These are phyloP conservation scores for Paguma larvata DNA, from an alignment of 2,797 vertebrate species.

Conservation along the genomic window DNA sequence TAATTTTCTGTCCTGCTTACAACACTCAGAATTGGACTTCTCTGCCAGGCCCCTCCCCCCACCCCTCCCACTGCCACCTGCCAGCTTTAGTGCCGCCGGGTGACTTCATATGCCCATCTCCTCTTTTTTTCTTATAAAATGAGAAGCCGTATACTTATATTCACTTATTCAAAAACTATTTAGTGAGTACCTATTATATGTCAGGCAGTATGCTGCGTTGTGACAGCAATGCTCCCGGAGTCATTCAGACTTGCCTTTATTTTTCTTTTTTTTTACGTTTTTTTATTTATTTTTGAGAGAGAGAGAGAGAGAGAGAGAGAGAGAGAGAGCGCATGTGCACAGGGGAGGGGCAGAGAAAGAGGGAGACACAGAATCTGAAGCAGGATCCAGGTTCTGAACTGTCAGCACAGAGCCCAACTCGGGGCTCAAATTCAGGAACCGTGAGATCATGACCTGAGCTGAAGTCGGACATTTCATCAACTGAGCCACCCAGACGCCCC, in stretches of 20 bases:
- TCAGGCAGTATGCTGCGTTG: fast-evolving
- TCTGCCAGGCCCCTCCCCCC: neutral
- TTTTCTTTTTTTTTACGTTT: too few relatives aligned
- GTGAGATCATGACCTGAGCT: too few relatives aligned
- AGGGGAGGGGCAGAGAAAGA: too few relatives aligned
- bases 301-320: too few relatives aligned
- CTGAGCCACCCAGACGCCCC: too few relatives aligned
- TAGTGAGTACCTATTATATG: neutral
- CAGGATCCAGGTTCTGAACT: too few relatives aligned
- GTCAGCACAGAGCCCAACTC: too few relatives aligned
- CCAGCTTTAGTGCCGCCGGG: neutral
- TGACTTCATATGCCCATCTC: neutral
- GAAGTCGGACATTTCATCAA: too few relatives aligned
- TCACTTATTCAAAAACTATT: neutral
- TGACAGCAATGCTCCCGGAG: neutral
- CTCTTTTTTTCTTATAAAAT: neutral
- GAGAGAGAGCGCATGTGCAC: too few relatives aligned
- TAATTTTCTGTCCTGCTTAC: neutral
- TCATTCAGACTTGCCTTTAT: neutral
- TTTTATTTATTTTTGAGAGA: too few relatives aligned
- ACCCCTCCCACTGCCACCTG: neutral
- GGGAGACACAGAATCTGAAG: too few relatives aligned
- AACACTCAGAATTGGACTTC: fast-evolving
- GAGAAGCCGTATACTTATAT: neutral
- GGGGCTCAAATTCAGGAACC: too few relatives aligned